Conservation (phyloP, 2,888 invertebrate species). For the Ptychoptera albimana region DNA sequence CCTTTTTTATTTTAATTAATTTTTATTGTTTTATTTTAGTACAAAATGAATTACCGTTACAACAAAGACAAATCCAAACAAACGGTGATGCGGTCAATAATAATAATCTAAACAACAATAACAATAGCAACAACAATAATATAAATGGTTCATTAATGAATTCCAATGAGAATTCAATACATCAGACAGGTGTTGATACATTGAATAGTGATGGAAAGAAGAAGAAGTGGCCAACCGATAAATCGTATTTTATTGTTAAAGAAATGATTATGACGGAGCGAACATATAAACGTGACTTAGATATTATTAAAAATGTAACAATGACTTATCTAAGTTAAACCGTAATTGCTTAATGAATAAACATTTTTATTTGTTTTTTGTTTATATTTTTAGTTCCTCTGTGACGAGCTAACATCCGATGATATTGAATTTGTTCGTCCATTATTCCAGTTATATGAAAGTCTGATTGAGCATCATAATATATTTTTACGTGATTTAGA, state of each 20-base stretch:
- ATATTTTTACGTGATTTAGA: conserved; percentile 65
- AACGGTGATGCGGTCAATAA: conserved; percentile 18
- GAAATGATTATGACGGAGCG: conserved; percentile 91
- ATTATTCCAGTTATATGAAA: conserved; percentile 50
- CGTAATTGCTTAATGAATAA: neutral
- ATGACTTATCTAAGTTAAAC: neutral
- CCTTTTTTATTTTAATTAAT: neutral
- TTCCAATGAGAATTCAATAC: conserved; percentile 6
- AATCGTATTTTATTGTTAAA: conserved; percentile 72
- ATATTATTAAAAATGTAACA: conserved; percentile 73
- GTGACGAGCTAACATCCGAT: conserved; percentile 49
- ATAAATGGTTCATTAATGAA: conserved; percentile 1
- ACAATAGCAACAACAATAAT: conserved; percentile 6
- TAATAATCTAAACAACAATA: conserved; percentile 6
- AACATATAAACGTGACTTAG: conserved; percentile 87
- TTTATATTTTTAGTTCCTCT: conserved; percentile 44
- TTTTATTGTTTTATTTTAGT: no score
- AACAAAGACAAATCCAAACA: conserved; percentile 5
- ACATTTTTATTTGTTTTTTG: neutral
- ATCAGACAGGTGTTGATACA: conserved; percentile 5
- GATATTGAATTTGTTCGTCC: conserved; percentile 35
- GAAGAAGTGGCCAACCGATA: conserved; percentile 48
- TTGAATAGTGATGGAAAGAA: conserved; percentile 24
- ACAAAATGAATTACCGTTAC: no score
- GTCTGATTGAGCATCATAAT: conserved; percentile 70